Base-by-base conservation (phyloP, 2,888 invertebrate species). In the Octodonta nipae region DNA sequence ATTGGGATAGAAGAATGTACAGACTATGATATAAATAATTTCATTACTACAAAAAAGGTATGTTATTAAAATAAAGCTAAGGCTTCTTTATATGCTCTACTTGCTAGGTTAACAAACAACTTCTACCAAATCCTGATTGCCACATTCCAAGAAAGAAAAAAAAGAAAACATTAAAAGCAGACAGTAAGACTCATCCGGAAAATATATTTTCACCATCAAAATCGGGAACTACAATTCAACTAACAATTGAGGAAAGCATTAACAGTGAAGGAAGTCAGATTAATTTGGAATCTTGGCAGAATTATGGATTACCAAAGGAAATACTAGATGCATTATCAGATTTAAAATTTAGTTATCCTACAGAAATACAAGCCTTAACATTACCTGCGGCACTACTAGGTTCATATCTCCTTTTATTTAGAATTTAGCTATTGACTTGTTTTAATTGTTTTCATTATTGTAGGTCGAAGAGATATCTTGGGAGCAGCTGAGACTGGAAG, bases 401-500 rank as follows among this genome's bases (percentile, higher is more conserved):
- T 71, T n/a, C n/a, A n/a, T n/a, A n/a, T n/a, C n/a, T n/a, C n/a
- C n/a, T n/a, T n/a, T n/a, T n/a, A n/a, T n/a, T n/a, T n/a, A n/a
- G n/a, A 58, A 34, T 22, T 26, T 30, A 13, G 6, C 4, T 15
- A 25, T 14, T 11, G 13, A 17, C 13, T 26, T 20, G 8, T 6
- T 28, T 25, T 20, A 15, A n/a, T 10, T 11, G 4, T 22, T 22
- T 22, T 10, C 20, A 20, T 20, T 10, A 11, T 55, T 55, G 10
- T 47, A 72, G 73, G 78, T 24, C 71, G 78, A 28, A 73, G 83
- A 61, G 95, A 98, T 60, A 85, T 98, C 44, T 63, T 98, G 1
- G 98, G 95, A n/a, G 96, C 96, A 33, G 96, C 96, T 2, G 93
- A 96, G 67, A 98, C 98, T 0, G 98, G 98, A 1, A 95, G 93